These are phyloP conservation scores for Glyphotaelius pellucidus DNA, from an alignment of 2,888 invertebrate genomes.

Conservation along the genomic window DNA sequence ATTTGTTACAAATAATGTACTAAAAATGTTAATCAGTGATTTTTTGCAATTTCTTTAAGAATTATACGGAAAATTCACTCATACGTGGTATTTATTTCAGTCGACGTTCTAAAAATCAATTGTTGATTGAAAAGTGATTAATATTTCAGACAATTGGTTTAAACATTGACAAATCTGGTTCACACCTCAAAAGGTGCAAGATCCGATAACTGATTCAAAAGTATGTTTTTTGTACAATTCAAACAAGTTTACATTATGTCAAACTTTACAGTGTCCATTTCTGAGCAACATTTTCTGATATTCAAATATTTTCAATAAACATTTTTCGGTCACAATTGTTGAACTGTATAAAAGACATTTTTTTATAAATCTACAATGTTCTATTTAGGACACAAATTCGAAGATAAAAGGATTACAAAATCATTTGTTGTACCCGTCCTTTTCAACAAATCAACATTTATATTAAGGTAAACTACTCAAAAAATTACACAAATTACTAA, in stretches of 20 bases:
- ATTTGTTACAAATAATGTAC: background rate
- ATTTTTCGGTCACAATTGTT: background rate
- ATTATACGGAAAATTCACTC: background rate
- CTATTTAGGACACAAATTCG: no score
- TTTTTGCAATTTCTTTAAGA: background rate
- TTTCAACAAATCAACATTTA: background rate
- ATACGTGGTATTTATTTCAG: background rate
- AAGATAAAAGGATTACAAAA: no score
- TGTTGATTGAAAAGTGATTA: background rate
- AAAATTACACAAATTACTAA: conserved; percentile 8
- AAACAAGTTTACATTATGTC: background rate
- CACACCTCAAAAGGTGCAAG: background rate
- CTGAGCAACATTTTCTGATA: background rate
- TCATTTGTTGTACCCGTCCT: no score
- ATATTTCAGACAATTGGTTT: background rate
- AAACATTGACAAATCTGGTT: background rate
- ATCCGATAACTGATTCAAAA: background rate
- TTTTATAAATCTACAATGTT: background rate
- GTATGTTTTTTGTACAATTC: background rate
- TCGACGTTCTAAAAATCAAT: background rate
- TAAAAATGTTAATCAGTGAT: background rate
- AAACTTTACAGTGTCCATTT: background rate
- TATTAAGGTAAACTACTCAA: background rate
- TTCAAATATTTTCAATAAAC: background rate
- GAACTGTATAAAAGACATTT: background rate